These are phyloP conservation scores for Amblyraja radiata DNA, from an alignment of 2,797 vertebrate genomes.

Conservation along the genomic window DNA sequence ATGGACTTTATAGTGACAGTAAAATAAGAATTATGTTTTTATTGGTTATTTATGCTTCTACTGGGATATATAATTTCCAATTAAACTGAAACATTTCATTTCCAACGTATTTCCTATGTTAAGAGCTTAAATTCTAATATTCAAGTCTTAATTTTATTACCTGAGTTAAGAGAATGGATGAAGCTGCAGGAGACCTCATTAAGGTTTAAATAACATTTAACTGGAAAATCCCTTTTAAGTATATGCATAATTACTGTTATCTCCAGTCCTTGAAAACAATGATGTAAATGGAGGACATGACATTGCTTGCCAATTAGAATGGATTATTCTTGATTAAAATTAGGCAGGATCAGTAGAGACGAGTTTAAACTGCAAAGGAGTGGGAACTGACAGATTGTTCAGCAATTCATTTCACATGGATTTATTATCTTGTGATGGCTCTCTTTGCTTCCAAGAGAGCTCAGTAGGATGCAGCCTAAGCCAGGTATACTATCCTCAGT, in stretches of 20 bases:
- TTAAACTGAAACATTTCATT: background rate
- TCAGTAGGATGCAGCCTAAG: too few species aligned
- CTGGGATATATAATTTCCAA: background rate
- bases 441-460: too few species aligned
- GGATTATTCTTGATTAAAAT: background rate
- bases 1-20: background rate
- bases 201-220: background rate
- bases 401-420: too few species aligned
- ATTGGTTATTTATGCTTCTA: background rate
- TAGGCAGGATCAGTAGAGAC: background rate
- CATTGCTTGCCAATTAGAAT: background rate
- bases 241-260: conserved; percentile 3
- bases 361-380: too few species aligned
- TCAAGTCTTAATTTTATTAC: background rate
- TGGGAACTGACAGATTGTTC: too few species aligned
- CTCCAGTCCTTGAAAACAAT: background rate
- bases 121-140: background rate
- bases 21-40: background rate
- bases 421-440: too few species aligned
- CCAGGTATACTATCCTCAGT: too few species aligned
- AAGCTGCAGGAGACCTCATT: background rate
- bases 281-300: background rate
- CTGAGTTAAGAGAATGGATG: background rate
- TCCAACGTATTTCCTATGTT: too few species aligned
- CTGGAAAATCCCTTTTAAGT: background rate